These are phyloP conservation scores for Datnioides undecimradiatus DNA, from an alignment of 2,113 vertebrate genomes.

Conservation along the genomic window DNA sequence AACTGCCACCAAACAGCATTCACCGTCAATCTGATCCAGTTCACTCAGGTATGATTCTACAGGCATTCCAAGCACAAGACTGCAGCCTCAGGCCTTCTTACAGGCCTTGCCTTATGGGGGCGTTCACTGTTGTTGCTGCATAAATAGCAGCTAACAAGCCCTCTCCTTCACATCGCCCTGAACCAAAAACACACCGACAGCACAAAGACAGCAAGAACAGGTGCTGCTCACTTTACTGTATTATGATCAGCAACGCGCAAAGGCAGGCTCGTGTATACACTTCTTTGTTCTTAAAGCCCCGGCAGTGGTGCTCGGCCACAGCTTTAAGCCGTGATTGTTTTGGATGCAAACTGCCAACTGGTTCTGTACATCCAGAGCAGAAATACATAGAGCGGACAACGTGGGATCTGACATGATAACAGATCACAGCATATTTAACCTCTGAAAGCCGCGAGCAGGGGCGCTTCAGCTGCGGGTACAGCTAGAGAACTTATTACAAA, in stretches of 20 bases:
- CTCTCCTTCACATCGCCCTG: slow-evolving; percentile 22
- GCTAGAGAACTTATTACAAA: not conserved
- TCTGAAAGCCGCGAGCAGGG: too few species aligned
- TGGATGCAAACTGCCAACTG: not conserved
- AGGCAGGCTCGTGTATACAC: not conserved
- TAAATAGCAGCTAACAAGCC: slow-evolving; percentile 55
- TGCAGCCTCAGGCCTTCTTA: slow-evolving; percentile 13
- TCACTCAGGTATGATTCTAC: too few species aligned
- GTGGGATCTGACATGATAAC: not conserved
- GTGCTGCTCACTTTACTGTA: not conserved
- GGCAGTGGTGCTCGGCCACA: not conserved
- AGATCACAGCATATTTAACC: not conserved
- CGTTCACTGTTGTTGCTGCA: slow-evolving; percentile 53
- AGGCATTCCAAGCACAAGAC: too few species aligned
- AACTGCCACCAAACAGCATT: too few species aligned
- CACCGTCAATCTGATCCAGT: too few species aligned
- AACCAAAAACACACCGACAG: slow-evolving; percentile 36
- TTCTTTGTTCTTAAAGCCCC: not conserved
- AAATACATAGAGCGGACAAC: not conserved
- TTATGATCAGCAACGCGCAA: not conserved
- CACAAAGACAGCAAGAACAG: slow-evolving; percentile 25
- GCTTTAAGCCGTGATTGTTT: not conserved
- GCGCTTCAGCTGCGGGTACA: not conserved
- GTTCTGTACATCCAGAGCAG: not conserved
- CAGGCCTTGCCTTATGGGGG: slow-evolving; percentile 14